Conservation (phyloP, 92 coral and sea anemone species). For the Metridium senile region DNA sequence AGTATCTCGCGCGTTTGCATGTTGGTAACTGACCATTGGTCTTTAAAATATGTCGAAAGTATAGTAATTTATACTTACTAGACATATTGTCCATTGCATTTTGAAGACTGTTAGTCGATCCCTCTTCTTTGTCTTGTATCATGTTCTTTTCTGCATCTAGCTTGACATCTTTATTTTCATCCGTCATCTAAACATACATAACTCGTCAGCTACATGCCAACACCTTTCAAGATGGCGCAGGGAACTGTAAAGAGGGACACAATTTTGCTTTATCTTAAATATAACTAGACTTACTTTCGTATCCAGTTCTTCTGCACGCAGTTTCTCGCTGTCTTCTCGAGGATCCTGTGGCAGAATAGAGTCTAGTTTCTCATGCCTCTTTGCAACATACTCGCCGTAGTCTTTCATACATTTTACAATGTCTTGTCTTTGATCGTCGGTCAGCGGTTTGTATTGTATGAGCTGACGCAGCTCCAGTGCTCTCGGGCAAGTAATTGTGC, state of each 20-base stretch:
- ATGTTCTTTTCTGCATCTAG: background rate
- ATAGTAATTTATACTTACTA: too few relatives aligned
- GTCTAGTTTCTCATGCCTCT: constrained; percentile 73
- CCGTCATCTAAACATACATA: background rate
- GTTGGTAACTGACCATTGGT: too few relatives aligned
- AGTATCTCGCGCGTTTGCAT: too few relatives aligned
- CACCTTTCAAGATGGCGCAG: too few relatives aligned
- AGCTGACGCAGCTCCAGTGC: constrained; percentile 86
- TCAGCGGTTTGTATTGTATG: constrained; percentile 81
- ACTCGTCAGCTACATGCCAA: too few relatives aligned
- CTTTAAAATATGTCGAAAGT: too few relatives aligned
- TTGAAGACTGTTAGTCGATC: background rate
- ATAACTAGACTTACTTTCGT: constrained; percentile 46
- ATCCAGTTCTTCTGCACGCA: constrained; percentile 67
- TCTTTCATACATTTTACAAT: constrained; percentile 70
- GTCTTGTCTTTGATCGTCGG: constrained; percentile 68
- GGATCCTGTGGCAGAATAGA: constrained; percentile 83
- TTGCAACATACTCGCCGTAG: constrained; percentile 78
- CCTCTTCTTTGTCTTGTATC: background rate
- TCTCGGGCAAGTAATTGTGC: constrained; percentile 82
- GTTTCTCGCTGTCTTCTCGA: constrained; percentile 82
- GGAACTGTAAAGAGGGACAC: too few relatives aligned
- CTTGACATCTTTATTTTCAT: background rate
- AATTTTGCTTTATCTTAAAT: background rate
- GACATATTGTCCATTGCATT: background rate